Evolutionary conservation across 2,113 vertebrate species (phyloP).

Genomic region (Apodemus speciosus): DNA sequence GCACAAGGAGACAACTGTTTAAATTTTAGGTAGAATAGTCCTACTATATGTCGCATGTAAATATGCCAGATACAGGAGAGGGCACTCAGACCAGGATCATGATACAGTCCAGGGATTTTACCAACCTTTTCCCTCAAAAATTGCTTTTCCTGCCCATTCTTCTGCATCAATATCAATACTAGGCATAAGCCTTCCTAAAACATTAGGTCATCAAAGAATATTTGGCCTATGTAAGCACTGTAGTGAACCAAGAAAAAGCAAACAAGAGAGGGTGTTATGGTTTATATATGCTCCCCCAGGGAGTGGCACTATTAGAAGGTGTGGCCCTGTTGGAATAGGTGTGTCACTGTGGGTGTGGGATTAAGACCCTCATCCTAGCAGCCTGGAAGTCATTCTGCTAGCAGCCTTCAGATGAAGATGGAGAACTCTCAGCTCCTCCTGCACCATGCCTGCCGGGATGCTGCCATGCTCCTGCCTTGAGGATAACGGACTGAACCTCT

Average conservation of each 20-base stretch:
- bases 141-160: neutral
- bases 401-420: no score
- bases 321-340: no score
- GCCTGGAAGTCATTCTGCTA: no score
- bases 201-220: no score
- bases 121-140: neutral
- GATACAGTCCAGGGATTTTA: neutral
- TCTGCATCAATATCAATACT: neutral
- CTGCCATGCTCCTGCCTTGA: no score
- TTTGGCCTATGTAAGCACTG: neutral
- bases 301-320: no score
- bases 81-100: neutral
- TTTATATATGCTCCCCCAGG: no score
- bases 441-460: no score
- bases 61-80: neutral
- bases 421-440: no score
- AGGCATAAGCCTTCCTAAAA: neutral
- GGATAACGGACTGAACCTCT: no score
- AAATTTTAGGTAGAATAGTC: neutral
- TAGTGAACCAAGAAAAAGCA: neutral
- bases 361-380: no score
- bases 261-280: neutral
- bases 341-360: no score
- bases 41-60: neutral
- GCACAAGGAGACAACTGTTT: neutral